A percentile compares a stretch with the other conserved stretches of the same genome.
phyloP scores from a whole-genome alignment of 2,888 invertebrate genomes.

The Sphecodes monilicornis region DNA sequence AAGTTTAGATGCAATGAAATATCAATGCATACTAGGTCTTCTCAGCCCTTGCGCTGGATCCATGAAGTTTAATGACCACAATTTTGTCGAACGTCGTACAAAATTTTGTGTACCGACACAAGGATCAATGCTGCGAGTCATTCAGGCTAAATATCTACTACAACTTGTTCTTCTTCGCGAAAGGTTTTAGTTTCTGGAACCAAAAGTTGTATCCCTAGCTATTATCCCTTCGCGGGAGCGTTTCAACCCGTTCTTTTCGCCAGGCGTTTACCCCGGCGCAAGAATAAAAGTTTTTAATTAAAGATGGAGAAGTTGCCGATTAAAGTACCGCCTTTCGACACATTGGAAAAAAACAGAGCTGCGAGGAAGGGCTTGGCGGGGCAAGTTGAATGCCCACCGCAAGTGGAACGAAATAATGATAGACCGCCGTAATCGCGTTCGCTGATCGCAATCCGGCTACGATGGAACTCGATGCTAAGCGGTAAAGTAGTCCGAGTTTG shows the following conservation, averaged over 20 bases:
- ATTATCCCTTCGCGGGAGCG: slow-evolving; percentile 7
- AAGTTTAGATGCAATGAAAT: too few species aligned
- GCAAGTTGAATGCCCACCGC: slow-evolving; percentile 20
- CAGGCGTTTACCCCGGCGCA: not conserved
- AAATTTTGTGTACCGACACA: too few species aligned
- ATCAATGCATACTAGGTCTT: too few species aligned
- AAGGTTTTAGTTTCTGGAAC: not conserved
- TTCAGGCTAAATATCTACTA: too few species aligned
- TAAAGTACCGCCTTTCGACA: slow-evolving; percentile 6
- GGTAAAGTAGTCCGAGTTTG: slow-evolving; percentile 54
- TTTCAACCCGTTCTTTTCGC: not conserved
- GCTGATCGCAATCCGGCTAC: slow-evolving; percentile 18
- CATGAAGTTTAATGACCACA: too few species aligned
- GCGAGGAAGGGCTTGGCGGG: not conserved
- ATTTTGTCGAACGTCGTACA: too few species aligned
- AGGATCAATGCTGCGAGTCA: too few species aligned
- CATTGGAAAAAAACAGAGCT: not conserved
- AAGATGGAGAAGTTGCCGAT: slow-evolving; percentile 39
- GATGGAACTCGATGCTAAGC: slow-evolving; percentile 45
- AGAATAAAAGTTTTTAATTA: slow-evolving; percentile 48
- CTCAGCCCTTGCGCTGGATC: too few species aligned
- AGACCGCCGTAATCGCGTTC: slow-evolving; percentile 38
- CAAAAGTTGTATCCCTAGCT: not conserved
- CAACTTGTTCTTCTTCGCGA: not conserved
- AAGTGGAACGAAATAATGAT: slow-evolving; percentile 42